A percentile compares a stretch with the other conserved stretches of the same genome.
Conservation (phyloP, 2,888 invertebrate genomes). For the Glaucopsyche alexis region DNA sequence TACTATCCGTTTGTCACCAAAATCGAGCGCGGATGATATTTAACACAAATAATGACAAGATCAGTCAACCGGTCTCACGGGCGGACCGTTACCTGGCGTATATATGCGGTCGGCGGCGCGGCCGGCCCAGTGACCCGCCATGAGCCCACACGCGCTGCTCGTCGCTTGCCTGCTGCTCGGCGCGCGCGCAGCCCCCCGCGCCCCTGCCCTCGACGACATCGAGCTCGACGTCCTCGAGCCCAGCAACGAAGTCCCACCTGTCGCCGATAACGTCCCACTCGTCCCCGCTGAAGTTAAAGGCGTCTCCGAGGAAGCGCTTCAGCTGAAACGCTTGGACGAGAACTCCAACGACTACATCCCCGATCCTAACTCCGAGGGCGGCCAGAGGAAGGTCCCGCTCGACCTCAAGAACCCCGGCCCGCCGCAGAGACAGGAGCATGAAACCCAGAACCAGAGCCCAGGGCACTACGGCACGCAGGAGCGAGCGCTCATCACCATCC, state of each 20-base stretch:
- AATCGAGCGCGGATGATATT: conserved; percentile 45
- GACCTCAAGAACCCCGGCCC: conserved; percentile 64
- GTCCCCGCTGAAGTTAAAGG: conserved; percentile 44
- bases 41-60: conserved; percentile 68
- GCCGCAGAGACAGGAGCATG: conserved; percentile 69
- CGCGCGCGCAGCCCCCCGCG: conserved; percentile 59
- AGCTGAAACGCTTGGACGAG: conserved; percentile 46
- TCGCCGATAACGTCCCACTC: conserved; percentile 48
- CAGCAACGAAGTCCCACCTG: conserved; percentile 48
- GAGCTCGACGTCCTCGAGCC: conserved; percentile 47
- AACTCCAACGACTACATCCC: conserved; percentile 46
- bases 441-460: conserved; percentile 58
- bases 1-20: conserved; percentile 25
- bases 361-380: conserved; percentile 43
- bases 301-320: conserved; percentile 44
- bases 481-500: conserved; percentile 49
- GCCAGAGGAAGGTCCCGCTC: conserved; percentile 52
- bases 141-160: conserved; percentile 64
- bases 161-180: conserved; percentile 54
- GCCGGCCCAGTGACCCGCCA: conserved; percentile 58
- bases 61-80: conserved; percentile 53
- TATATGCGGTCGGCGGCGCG: conserved; percentile 56
- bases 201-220: conserved; percentile 46
- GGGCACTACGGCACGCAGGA: conserved; percentile 53
- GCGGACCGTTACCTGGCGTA: conserved; percentile 68